Conservation (phyloP, 2,113 vertebrate genomes). For the Colius striatus region DNA sequence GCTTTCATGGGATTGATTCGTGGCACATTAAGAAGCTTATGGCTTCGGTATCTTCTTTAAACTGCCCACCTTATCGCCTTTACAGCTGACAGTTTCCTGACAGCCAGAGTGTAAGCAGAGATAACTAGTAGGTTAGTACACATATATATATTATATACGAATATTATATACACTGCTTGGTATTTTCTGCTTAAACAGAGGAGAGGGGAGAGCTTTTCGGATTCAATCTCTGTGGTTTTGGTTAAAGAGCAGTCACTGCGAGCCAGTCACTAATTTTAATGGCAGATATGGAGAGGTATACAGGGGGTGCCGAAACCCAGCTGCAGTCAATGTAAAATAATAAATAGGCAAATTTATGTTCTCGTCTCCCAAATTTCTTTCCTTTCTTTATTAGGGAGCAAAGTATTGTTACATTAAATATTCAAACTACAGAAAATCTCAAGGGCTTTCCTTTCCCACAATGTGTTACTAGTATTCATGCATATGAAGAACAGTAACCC, state of each 20-base stretch:
- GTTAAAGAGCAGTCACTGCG: slow-evolving; percentile 20
- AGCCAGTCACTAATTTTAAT: background rate
- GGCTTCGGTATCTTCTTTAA: slow-evolving; percentile 73
- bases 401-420: slow-evolving; percentile 73
- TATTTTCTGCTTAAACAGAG: slow-evolving; percentile 18
- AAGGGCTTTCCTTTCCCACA: slow-evolving; percentile 65
- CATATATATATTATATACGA: slow-evolving; percentile 43
- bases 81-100: slow-evolving; percentile 69
- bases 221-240: background rate
- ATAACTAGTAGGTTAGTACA: slow-evolving; percentile 77
- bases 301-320: background rate
- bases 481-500: slow-evolving; percentile 69
- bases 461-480: slow-evolving; percentile 65
- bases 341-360: slow-evolving; percentile 52
- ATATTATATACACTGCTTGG: background rate
- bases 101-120: slow-evolving; percentile 61
- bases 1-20: slow-evolving; percentile 79
- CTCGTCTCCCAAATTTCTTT: slow-evolving; percentile 59
- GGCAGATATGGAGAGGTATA: background rate
- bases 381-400: slow-evolving; percentile 63
- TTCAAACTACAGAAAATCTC: slow-evolving; percentile 71
- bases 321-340: slow-evolving; percentile 2
- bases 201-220: background rate
- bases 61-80: slow-evolving; percentile 75
- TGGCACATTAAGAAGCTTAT: slow-evolving; percentile 80